These are phyloP conservation scores for Limonius californicus DNA, from an alignment of 1,140 invertebrate genomes.

Conservation along the genomic window DNA sequence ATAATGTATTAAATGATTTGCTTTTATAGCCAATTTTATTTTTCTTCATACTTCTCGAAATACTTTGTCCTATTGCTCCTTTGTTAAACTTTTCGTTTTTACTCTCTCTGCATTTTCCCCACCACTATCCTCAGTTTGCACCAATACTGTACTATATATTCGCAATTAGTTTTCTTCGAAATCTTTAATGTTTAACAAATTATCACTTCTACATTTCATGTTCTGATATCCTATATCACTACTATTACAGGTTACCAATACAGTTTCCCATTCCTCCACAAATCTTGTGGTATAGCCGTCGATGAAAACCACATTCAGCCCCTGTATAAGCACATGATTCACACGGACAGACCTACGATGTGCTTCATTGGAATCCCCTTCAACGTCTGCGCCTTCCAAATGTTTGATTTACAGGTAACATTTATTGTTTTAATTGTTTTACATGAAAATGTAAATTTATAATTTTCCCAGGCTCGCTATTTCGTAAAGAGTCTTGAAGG, in stretches of 20 bases:
- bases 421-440: neutral
- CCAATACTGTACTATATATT: too few relatives aligned
- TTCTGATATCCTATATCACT: too few relatives aligned
- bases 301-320: constrained; percentile 59
- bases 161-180: too few relatives aligned
- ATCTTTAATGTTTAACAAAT: too few relatives aligned
- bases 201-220: too few relatives aligned
- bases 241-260: constrained; percentile 58
- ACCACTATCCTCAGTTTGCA: too few relatives aligned
- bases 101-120: too few relatives aligned
- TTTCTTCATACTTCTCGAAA: too few relatives aligned
- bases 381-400: constrained; percentile 60
- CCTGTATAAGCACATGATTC: constrained; percentile 69
- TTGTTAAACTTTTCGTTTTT: too few relatives aligned
- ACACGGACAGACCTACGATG: constrained; percentile 60
- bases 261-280: constrained; percentile 59
- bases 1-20: too few relatives aligned
- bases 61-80: too few relatives aligned
- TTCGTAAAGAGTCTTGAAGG: constrained; percentile 54
- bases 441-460: neutral
- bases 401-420: constrained; percentile 66
- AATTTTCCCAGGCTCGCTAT: constrained; percentile 51
- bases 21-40: too few relatives aligned
- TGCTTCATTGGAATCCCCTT: constrained; percentile 63
- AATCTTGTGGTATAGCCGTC: constrained; percentile 54